Conservation (phyloP, 2,113 vertebrate genomes). For the Dolichallabes microphthalmus region DNA sequence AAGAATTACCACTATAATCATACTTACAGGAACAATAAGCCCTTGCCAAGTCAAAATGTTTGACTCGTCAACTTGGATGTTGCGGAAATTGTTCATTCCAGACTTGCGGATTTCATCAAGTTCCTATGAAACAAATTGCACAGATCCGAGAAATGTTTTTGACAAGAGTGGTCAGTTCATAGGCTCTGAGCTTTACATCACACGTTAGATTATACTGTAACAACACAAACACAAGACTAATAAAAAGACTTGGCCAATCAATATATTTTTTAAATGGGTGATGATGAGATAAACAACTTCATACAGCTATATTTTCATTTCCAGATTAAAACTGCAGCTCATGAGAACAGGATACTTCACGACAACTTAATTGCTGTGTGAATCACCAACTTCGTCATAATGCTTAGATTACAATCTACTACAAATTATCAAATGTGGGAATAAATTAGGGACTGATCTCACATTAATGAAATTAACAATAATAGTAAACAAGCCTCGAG, state of each 20-base stretch:
- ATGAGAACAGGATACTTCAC: neutral
- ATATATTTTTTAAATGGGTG: too few relatives aligned
- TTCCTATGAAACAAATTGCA: slow-evolving; percentile 78
- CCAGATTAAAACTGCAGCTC: neutral
- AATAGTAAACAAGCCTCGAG: neutral
- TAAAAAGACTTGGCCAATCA: neutral
- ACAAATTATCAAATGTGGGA: neutral
- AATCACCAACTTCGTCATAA: neutral
- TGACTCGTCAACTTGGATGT: slow-evolving; percentile 93
- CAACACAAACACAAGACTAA: neutral
- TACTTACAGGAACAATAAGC: slow-evolving; percentile 97
- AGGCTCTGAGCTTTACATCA: neutral
- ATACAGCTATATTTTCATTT: neutral
- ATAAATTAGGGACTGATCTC: neutral
- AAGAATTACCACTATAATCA: neutral
- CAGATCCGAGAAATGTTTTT: neutral
- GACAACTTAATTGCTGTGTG: neutral
- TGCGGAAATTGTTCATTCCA: slow-evolving; percentile 91
- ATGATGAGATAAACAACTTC: neutral
- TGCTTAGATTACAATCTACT: neutral
- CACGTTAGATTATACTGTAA: neutral
- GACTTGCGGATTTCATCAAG: slow-evolving; percentile 90
- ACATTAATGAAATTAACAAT: neutral
- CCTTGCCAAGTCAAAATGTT: slow-evolving; percentile 97
- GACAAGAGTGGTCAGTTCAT: neutral